Evolutionary conservation across 2,888 invertebrate species (phyloP), one percentile per base, ranked within the genome.

Genomic region (Athrips mouffetella): DNA sequence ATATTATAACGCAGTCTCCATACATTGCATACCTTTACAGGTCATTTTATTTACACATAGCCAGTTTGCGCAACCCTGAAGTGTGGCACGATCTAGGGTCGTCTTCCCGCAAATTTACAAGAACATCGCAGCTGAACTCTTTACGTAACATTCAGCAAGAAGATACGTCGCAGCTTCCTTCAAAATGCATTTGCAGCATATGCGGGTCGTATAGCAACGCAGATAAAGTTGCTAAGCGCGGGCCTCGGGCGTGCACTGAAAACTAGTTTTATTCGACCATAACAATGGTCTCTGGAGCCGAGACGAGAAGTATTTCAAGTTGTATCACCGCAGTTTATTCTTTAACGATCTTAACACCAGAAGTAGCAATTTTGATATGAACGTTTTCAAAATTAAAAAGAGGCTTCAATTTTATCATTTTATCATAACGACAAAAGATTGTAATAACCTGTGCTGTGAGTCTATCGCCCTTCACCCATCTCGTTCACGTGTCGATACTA

Each of bases 251-350:
- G 70, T 63, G 55, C 54, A 65, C 61, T 74, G 73, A 72, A 75
- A 80, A 78, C 70, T 75, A 73, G 68, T 78, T 80, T 78, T 76
- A 78, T 73, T 77, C 64, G 71, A 58, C 68, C 68, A 69, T 77
- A 76, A 76, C 73, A 78, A 73, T 68, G 56, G 60, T 69, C 73
- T 55, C 62, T 57, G 45, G 67, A 64, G 71, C 60, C 59, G 50
- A 35, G 35, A 16, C 18, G n/a, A 10, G 58, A 25, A 58, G 55
- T 59, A 59, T 60, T 64, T 65, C 62, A 66, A 65, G 63, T 62
- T 53, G 52, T 56, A 60, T 62, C 65, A 57, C 59, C 59, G 54
- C 53, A 52, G 62, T 68, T 65, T 67, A 64, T 65, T 40, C 51
- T 40, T 63, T 59, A n/a, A n/a, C n/a, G n/a, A n/a, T n/a, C n/a